phyloP scores from a whole-genome alignment of 2,888 invertebrate species.

The Clepsis dumicolana region DNA sequence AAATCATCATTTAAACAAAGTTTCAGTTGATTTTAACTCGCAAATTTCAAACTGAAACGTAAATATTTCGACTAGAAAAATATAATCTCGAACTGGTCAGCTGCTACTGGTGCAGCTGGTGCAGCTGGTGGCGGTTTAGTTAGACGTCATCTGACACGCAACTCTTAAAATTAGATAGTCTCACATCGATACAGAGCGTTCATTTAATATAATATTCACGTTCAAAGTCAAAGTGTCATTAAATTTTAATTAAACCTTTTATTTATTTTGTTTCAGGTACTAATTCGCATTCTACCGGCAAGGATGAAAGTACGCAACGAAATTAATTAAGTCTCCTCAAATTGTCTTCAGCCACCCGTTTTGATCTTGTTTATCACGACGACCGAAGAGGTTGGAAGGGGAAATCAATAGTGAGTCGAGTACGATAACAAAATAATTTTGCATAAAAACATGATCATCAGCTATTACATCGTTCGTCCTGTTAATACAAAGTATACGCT shows the following conservation, averaged over 20 bases:
- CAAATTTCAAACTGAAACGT: no score
- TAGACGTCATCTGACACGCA: not conserved
- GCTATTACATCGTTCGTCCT: not conserved
- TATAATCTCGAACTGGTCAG: no score
- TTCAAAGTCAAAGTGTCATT: not conserved
- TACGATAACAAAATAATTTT: not conserved
- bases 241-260: conserved; percentile 17
- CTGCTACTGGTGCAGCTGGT: no score
- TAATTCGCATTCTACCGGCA: conserved; percentile 24
- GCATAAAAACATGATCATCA: conserved; percentile 2
- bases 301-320: conserved; percentile 6
- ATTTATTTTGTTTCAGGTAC: conserved; percentile 37
- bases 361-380: conserved; percentile 25
- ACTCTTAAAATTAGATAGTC: not conserved
- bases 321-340: conserved; percentile 30
- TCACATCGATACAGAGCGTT: not conserved
- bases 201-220: not conserved
- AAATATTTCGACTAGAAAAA: no score
- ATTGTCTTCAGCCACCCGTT: conserved; percentile 28
- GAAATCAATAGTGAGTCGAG: conserved; percentile 13
- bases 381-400: not conserved
- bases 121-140: no score
- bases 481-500: not conserved
- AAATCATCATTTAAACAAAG: no score
- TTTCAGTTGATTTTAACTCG: no score